Evolutionary conservation across 2,888 invertebrate genomes (phyloP).

Genomic region (Athalia cordata): DNA sequence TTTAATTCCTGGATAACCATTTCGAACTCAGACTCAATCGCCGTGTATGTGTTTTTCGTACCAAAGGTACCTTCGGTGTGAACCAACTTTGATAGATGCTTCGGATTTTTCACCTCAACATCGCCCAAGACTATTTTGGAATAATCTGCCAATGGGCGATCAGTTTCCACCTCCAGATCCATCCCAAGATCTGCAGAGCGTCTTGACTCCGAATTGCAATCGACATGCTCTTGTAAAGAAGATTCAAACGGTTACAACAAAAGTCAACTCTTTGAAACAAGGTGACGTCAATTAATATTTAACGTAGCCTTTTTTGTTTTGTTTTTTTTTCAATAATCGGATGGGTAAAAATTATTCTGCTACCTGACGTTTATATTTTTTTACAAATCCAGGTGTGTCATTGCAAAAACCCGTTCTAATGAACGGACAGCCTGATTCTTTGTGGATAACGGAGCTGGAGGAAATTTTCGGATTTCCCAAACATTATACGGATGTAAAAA

Average conservation of each 20-base stretch:
- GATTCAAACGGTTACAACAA: slow-evolving; percentile 75
- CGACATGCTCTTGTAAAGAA: slow-evolving; percentile 73
- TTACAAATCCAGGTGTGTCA: slow-evolving; percentile 54
- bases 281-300: slow-evolving; percentile 57
- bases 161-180: slow-evolving; percentile 58
- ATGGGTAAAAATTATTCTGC: not conserved
- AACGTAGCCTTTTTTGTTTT: no score
- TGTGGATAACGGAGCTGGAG: slow-evolving; percentile 77
- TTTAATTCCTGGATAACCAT: no score
- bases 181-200: slow-evolving; percentile 59
- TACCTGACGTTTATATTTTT: slow-evolving; percentile 2
- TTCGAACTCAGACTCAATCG: no score
- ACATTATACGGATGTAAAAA: slow-evolving; percentile 77
- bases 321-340: no score
- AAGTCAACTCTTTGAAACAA: slow-evolving; percentile 71
- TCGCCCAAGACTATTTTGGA: slow-evolving; percentile 77
- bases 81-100: slow-evolving; percentile 75
- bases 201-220: slow-evolving; percentile 69
- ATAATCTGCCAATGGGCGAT: slow-evolving; percentile 75
- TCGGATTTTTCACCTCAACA: slow-evolving; percentile 75
- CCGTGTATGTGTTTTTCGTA: not conserved
- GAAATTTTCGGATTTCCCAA: slow-evolving; percentile 76
- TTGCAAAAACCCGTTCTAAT: slow-evolving; percentile 66
- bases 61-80: slow-evolving; percentile 71
- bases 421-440: slow-evolving; percentile 68